phyloP scores from a whole-genome alignment of 2,888 invertebrate genomes.

The Hedya salicella region DNA sequence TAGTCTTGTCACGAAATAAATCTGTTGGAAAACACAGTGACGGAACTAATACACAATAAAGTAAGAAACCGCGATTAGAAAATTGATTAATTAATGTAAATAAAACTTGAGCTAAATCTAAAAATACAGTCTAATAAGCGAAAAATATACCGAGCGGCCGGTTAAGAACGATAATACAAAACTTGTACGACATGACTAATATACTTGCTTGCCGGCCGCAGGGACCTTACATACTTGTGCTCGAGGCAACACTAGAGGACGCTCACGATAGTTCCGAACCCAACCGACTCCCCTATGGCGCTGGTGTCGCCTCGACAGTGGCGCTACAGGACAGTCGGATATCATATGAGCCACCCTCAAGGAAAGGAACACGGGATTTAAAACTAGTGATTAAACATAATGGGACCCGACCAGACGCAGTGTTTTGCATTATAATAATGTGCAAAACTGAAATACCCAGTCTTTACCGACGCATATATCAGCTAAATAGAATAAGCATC shows the following conservation, averaged over 20 bases:
- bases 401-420: constrained; percentile 51
- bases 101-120: constrained; percentile 59
- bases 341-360: background rate
- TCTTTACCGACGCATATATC: constrained; percentile 51
- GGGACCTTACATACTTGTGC: constrained; percentile 37
- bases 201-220: constrained; percentile 54
- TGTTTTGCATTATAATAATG: constrained; percentile 33
- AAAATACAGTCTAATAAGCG: constrained; percentile 55
- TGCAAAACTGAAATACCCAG: constrained; percentile 49
- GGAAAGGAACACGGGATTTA: constrained; percentile 18
- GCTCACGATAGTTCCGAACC: background rate
- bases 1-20: constrained; percentile 68
- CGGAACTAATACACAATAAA: constrained; percentile 42
- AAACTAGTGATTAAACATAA: constrained; percentile 19
- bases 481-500: constrained; percentile 54
- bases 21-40: constrained; percentile 47
- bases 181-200: constrained; percentile 69
- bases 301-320: background rate
- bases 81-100: constrained; percentile 64
- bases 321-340: background rate
- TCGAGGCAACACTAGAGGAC: background rate
- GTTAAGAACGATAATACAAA: constrained; percentile 58
- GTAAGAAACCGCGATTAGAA: constrained; percentile 57
- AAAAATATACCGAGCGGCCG: constrained; percentile 45
- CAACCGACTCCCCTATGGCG: background rate